Percentiles rank a stretch among this genome's conserved stretches.
phyloP scores from a whole-genome alignment of 2,113 vertebrate genomes.

The Sander lucioperca region DNA sequence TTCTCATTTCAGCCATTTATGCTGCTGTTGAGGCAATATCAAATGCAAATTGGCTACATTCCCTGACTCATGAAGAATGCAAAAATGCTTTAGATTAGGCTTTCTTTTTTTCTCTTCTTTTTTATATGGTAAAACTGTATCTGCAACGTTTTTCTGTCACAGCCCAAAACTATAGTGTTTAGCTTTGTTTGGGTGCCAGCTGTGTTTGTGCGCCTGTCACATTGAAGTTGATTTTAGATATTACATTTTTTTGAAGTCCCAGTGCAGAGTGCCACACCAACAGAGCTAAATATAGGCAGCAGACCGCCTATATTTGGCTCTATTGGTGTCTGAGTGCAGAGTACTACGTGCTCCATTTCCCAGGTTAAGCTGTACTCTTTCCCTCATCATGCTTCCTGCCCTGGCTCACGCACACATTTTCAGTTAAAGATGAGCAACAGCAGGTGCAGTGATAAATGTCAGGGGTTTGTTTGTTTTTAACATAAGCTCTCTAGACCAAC shows the following conservation, averaged over 20 bases:
- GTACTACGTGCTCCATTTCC: constrained; percentile 68
- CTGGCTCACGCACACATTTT: constrained; percentile 26
- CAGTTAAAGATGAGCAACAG: constrained; percentile 39
- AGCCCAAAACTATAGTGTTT: constrained; percentile 5
- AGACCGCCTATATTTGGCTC: constrained; percentile 63
- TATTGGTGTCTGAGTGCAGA: constrained; percentile 40
- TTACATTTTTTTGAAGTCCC: constrained; percentile 23
- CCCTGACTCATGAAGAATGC: neutral
- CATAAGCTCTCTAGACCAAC: constrained; percentile 2
- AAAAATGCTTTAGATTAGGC: neutral
- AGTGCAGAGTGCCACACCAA: neutral
- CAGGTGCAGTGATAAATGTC: constrained; percentile 47
- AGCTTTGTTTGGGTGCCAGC: constrained; percentile 9
- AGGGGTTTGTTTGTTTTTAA: constrained; percentile 1
- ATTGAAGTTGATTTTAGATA: constrained; percentile 19
- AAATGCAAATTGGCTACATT: neutral
- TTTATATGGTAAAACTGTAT: neutral
- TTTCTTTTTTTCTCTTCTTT: neutral
- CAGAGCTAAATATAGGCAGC: neutral
- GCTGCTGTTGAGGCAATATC: constrained; percentile 3
- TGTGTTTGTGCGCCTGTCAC: neutral
- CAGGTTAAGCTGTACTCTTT: constrained; percentile 61
- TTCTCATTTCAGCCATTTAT: constrained; percentile 25
- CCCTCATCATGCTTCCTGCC: constrained; percentile 40
- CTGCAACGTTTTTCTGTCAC: neutral